Evolutionary conservation across 2,888 invertebrate species (phyloP).

Genomic region (Incurvaria masculella): DNA sequence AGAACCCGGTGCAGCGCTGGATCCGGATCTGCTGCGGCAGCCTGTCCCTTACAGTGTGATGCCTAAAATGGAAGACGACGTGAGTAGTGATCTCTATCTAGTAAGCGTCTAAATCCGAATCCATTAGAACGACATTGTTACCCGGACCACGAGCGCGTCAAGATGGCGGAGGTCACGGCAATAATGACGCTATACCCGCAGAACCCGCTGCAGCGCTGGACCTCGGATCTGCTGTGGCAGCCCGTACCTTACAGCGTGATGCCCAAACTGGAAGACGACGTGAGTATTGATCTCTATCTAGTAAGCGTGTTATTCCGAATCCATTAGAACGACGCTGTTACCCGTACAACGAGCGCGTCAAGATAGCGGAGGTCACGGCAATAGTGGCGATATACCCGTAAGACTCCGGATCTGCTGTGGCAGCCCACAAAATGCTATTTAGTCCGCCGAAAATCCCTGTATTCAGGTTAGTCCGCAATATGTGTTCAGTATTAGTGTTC

Average conservation of each 20-base stretch:
- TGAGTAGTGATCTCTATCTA: too few relatives aligned
- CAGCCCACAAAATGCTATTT: too few relatives aligned
- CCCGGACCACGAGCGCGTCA: slow-evolving; percentile 68
- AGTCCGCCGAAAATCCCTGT: too few relatives aligned
- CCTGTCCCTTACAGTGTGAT: slow-evolving; percentile 59
- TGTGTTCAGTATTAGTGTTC: too few relatives aligned
- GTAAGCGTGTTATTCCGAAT: too few relatives aligned
- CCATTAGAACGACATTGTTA: too few relatives aligned
- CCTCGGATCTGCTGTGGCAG: slow-evolving; percentile 59
- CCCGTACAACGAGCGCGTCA: slow-evolving; percentile 68
- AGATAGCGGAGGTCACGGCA: slow-evolving; percentile 69
- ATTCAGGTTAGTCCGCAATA: too few relatives aligned
- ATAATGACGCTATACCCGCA: slow-evolving; percentile 69
- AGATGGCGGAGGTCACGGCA: slow-evolving; percentile 69
- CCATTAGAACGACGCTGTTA: too few relatives aligned
- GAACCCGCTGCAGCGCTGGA: slow-evolving; percentile 52
- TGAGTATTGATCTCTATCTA: too few relatives aligned
- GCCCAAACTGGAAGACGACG: slow-evolving; percentile 35
- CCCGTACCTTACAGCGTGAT: slow-evolving; percentile 59
- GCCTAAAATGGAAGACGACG: slow-evolving; percentile 35
- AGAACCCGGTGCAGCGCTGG: slow-evolving; percentile 54
- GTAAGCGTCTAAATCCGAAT: too few relatives aligned
- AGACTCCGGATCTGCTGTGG: slow-evolving; percentile 57
- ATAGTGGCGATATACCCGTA: slow-evolving; percentile 69
- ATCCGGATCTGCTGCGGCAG: slow-evolving; percentile 59